phyloP scores from a whole-genome alignment of 2,797 vertebrate genomes.

The Columba guinea region DNA sequence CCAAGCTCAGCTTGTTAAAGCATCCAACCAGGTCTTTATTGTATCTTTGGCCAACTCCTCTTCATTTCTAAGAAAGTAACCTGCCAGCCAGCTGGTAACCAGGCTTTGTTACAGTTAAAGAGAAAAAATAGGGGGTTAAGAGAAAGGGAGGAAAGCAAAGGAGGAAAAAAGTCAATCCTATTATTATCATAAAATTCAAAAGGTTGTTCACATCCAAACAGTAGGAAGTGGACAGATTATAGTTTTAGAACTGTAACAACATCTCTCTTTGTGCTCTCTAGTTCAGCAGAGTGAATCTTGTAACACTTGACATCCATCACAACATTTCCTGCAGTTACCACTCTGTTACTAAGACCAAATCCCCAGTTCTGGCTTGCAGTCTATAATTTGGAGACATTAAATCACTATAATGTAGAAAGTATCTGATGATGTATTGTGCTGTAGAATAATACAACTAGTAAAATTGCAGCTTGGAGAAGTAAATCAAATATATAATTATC shows the following conservation, averaged over 20 bases:
- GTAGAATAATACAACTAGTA: slow-evolving; percentile 58
- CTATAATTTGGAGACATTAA: slow-evolving; percentile 59
- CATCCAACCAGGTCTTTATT: not conserved
- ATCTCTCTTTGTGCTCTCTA: slow-evolving; percentile 8
- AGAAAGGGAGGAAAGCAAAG: not conserved
- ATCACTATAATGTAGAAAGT: slow-evolving; percentile 62
- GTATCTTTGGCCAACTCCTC: slow-evolving; percentile 6
- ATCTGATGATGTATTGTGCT: slow-evolving; percentile 57
- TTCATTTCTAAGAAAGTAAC: slow-evolving; percentile 25
- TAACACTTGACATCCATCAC: slow-evolving; percentile 27
- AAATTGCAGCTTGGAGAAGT: slow-evolving; percentile 48
- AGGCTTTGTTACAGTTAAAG: slow-evolving; percentile 13
- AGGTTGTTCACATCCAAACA: slow-evolving; percentile 27
- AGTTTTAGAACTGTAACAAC: slow-evolving; percentile 20
- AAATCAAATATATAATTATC: slow-evolving; percentile 71
- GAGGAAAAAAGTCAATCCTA: not conserved
- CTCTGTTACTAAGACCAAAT: slow-evolving; percentile 46
- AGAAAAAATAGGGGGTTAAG: not conserved
- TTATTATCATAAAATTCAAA: slow-evolving; percentile 52
- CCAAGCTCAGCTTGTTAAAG: not conserved
- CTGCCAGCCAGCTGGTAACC: not conserved
- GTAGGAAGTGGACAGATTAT: slow-evolving; percentile 48
- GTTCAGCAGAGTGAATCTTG: slow-evolving; percentile 8
- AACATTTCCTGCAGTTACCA: slow-evolving; percentile 50
- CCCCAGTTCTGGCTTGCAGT: slow-evolving; percentile 8